Conservation (phyloP, 2,113 vertebrate species). For the Hemibates koningsi region DNA sequence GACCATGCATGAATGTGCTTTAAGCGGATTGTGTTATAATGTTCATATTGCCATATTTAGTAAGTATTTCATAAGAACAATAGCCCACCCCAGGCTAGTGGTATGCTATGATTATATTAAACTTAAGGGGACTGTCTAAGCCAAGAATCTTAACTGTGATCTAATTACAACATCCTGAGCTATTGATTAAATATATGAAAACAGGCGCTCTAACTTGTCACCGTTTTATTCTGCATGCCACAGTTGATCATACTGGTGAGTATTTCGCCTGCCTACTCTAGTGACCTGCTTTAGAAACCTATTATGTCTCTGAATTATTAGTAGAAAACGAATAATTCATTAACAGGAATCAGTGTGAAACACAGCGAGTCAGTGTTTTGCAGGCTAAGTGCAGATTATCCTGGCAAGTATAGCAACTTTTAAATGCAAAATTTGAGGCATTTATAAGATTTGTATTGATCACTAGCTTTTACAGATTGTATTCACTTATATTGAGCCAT, state of each 20-base stretch:
- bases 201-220: conserved; percentile 56
- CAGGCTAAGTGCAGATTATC: not conserved
- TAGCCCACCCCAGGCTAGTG: not conserved
- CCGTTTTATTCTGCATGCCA: conserved; percentile 71
- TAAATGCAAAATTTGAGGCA: not conserved
- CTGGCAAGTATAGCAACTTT: not conserved
- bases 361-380: not conserved
- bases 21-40: not conserved
- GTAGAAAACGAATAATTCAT: not conserved
- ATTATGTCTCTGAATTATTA: not conserved
- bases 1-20: not conserved
- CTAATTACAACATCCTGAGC: not conserved
- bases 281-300: conserved; percentile 26
- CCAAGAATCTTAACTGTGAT: not conserved
- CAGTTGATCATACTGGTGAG: conserved; percentile 74
- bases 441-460: not conserved
- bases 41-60: not conserved
- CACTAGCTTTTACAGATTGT: not conserved
- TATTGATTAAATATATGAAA: not conserved
- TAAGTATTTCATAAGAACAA: not conserved
- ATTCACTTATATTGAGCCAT: not conserved
- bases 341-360: not conserved
- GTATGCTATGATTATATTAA: not conserved
- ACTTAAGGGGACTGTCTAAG: not conserved
- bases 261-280: conserved; percentile 31